phyloP scores from a whole-genome alignment of 2,113 vertebrate genomes.

The Entomyzon cyanotis region DNA sequence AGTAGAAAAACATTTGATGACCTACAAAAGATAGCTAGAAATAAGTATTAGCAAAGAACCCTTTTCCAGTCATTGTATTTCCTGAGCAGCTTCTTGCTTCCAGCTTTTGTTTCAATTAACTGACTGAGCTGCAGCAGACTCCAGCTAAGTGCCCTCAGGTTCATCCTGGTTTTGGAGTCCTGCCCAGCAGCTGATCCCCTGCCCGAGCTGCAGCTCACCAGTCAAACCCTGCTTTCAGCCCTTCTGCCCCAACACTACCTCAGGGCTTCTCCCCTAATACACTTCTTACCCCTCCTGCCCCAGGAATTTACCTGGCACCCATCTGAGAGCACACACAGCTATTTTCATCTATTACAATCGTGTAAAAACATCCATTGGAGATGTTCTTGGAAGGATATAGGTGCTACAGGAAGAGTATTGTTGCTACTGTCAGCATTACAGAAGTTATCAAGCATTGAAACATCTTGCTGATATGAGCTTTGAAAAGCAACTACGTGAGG shows the following conservation, averaged over 20 bases:
- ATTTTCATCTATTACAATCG: neutral
- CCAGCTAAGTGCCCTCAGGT: neutral
- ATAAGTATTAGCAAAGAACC: neutral
- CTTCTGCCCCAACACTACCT: neutral
- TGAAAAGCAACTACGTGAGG: neutral
- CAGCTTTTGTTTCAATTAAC: neutral
- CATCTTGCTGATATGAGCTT: neutral
- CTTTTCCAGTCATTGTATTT: neutral
- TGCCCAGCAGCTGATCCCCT: neutral
- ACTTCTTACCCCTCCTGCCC: neutral
- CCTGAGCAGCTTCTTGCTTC: neutral
- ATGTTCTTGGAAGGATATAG: accelerated
- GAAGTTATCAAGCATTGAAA: neutral
- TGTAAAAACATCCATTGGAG: neutral
- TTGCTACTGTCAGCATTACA: neutral
- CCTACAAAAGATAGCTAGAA: neutral
- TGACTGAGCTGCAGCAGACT: neutral
- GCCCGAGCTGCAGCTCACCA: neutral
- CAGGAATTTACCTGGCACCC: neutral
- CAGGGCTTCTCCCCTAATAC: neutral
- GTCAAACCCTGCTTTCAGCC: neutral
- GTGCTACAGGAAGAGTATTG: no score
- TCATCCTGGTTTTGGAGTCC: neutral
- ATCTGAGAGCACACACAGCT: neutral
- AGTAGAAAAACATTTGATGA: neutral